phyloP scores from a whole-genome alignment of 2,113 vertebrate species.

The Alexandromys fortis region DNA sequence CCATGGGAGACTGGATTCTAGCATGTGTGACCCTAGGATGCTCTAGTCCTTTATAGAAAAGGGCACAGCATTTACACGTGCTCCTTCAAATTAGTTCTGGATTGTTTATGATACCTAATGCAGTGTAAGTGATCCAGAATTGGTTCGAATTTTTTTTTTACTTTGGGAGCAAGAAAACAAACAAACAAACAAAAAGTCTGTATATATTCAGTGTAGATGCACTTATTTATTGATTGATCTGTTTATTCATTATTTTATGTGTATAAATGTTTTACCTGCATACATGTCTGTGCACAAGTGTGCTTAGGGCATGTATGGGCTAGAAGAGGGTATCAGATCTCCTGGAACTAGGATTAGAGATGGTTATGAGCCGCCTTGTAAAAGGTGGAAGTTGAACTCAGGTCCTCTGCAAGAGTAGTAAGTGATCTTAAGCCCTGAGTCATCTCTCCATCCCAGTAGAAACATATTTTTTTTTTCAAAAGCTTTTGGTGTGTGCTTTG shows the following conservation, averaged over 20 bases:
- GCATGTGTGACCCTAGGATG: not conserved
- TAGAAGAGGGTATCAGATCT: not conserved
- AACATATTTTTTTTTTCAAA: not conserved
- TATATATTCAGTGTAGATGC: not conserved
- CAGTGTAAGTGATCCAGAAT: not conserved
- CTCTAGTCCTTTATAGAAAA: not conserved
- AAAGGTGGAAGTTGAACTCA: not conserved
- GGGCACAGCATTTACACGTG: not conserved
- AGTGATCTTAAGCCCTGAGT: not conserved
- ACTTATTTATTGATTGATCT: not conserved
- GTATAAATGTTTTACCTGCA: not conserved
- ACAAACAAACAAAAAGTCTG: not conserved
- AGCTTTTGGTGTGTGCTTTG: not conserved
- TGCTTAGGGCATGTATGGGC: not conserved
- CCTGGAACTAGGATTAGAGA: not conserved
- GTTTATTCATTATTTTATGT: not conserved
- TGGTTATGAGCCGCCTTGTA: not conserved
- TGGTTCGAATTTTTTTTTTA: not conserved
- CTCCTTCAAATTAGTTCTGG: not conserved
- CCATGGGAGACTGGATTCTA: not conserved
- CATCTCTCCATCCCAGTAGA: not conserved
- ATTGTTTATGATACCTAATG: not conserved
- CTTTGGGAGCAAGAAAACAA: too few species aligned
- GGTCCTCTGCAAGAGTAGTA: not conserved
- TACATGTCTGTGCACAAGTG: not conserved